Evolutionary conservation across 2,888 invertebrate species (phyloP).

Genomic region (Caenorhabditis auriculariae): DNA sequence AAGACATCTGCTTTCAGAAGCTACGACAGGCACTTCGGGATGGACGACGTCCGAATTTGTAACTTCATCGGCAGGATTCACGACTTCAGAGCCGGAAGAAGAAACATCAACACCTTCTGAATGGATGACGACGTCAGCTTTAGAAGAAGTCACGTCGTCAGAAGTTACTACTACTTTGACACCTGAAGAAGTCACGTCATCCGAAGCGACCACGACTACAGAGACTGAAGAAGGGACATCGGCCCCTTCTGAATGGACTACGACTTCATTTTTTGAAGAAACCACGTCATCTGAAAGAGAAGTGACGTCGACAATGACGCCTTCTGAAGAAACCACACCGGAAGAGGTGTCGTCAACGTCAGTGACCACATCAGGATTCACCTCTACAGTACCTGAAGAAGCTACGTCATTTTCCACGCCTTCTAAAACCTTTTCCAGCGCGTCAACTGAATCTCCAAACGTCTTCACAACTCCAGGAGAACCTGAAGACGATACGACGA

Average conservation of each 20-base stretch:
- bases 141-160: too few species aligned
- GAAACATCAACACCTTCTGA: background rate
- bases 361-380: background rate
- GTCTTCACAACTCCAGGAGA: too few species aligned
- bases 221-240: slow-evolving; percentile 6
- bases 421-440: too few species aligned
- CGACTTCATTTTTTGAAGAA: background rate
- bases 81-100: slow-evolving; percentile 3
- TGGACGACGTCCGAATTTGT: too few species aligned
- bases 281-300: background rate
- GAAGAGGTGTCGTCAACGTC: slow-evolving; percentile 4
- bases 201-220: background rate
- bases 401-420: background rate
- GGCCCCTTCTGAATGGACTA: background rate
- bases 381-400: background rate
- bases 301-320: background rate
- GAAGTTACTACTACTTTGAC: background rate
- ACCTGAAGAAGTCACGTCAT: background rate
- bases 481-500: too few species aligned
- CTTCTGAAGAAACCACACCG: background rate
- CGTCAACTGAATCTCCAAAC: too few species aligned
- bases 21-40: too few species aligned
- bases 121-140: too few species aligned
- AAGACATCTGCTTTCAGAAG: too few species aligned
- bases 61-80: background rate